Conservation (phyloP, 2,888 invertebrate species). For the Tipula lateralis region DNA sequence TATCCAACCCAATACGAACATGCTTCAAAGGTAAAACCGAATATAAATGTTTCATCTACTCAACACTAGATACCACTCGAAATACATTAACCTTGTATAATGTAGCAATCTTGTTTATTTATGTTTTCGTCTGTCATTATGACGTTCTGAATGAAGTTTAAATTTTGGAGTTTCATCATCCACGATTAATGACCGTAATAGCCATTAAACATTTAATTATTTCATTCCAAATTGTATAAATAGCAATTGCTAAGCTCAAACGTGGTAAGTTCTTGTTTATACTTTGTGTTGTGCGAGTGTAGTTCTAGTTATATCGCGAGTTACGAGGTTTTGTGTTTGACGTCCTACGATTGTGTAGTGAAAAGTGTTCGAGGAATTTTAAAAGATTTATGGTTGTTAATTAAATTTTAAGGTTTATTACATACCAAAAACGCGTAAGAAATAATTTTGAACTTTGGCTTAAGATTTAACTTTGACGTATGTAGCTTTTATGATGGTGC, state of each 20-base stretch:
- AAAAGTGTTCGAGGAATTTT: neutral
- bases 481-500: too few relatives aligned
- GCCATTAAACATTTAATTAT: neutral
- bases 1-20: neutral
- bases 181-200: neutral
- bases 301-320: neutral
- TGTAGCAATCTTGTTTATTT: neutral
- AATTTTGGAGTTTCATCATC: conserved; percentile 8
- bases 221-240: neutral
- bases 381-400: neutral
- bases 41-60: neutral
- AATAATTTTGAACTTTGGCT: too few relatives aligned
- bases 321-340: neutral
- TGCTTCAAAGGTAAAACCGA: neutral
- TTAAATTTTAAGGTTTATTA: neutral
- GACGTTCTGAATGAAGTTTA: neutral
- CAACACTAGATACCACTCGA: neutral
- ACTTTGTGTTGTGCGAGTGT: neutral
- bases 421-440: too few relatives aligned
- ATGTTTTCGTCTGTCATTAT: conserved; percentile 11
- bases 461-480: too few relatives aligned
- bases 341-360: neutral
- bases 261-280: neutral
- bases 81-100: neutral
- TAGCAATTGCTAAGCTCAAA: neutral